Base-by-base conservation (phyloP, 92 coral and sea anemone species). In the Diadumene lineata region DNA sequence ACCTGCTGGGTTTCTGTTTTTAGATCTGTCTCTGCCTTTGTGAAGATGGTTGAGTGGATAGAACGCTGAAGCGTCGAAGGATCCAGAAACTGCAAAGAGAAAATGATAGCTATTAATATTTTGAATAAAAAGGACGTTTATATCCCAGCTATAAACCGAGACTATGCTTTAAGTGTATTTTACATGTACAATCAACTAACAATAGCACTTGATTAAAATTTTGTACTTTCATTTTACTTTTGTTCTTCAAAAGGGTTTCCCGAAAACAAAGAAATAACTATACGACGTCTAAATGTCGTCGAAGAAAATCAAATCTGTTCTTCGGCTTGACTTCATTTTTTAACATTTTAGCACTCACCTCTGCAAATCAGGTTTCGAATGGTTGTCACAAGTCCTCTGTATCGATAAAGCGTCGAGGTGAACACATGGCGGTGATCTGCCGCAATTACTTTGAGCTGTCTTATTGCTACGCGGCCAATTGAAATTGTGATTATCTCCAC, bases 401-500 rank as follows among this genome's bases (percentile, higher is more conserved):
- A 64, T 0, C 76, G 75, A 28, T 66, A 34, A 44, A 78, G 30
- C 16, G 69, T 27, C 11, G 73, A 48, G 17, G 24, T 87, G 51
- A 91, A 78, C 72, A 84, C 84, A 57, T 91, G 97, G 21, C 60
- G 30, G 0, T 56, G 62, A 64, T 91, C 88, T 11, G 89, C 75
- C 11, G 97, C 97, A 17, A 91, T 84, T 26, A 72, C 68, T 11
- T 46, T 44, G 28, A 91, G 77, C 61, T 84, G 88, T 1, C 24
- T 31, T 38, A 38, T 75, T 24, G 67, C 80, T 58, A 43, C n/a
- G 58, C 71, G 31, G 31, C 89, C 81, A 27, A 87, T 50, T 24
- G 90, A 90, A 66, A 91, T 66, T 13, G 82, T 82, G 67, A 87
- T 81, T 0, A 91, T 67, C 46, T 84, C 88, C 34, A 78, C 89